phyloP scores from a whole-genome alignment of 2,888 invertebrate genomes.

The Colostygia pectinataria region DNA sequence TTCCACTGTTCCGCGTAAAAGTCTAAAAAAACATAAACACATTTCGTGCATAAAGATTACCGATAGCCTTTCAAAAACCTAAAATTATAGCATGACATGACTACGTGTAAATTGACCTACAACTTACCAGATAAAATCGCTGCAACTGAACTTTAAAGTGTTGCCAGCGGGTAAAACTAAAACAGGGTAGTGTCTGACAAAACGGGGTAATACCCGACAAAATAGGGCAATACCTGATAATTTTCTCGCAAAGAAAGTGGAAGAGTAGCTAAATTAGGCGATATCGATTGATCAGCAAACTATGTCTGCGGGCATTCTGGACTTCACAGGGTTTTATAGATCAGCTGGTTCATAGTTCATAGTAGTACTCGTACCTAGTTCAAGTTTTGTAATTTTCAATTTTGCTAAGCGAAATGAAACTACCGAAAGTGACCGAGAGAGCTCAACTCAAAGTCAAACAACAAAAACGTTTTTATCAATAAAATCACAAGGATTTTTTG shows the following conservation, averaged over 20 bases:
- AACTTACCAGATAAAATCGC: slow-evolving; percentile 23
- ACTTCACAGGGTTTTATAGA: neutral
- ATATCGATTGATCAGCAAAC: slow-evolving; percentile 43
- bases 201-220: slow-evolving; percentile 19
- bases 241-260: slow-evolving; percentile 33
- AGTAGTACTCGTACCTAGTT: too few relatives aligned
- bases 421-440: too few relatives aligned
- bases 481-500: neutral
- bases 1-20: too few relatives aligned
- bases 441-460: too few relatives aligned
- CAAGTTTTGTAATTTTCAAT: too few relatives aligned
- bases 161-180: slow-evolving; percentile 18
- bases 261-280: slow-evolving; percentile 48
- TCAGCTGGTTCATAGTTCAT: slow-evolving; percentile 1
- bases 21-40: too few relatives aligned
- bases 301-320: slow-evolving; percentile 39
- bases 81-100: slow-evolving; percentile 14
- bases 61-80: slow-evolving; percentile 13
- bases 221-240: slow-evolving; percentile 27
- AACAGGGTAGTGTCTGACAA: slow-evolving; percentile 12
- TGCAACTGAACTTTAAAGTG: slow-evolving; percentile 19
- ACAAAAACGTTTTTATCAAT: neutral
- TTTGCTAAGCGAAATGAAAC: too few relatives aligned
- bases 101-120: slow-evolving; percentile 22
- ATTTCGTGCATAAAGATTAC: too few relatives aligned